These are phyloP conservation scores for Maconellicoccus hirsutus DNA, from an alignment of 1,140 invertebrate species.

Conservation along the genomic window DNA sequence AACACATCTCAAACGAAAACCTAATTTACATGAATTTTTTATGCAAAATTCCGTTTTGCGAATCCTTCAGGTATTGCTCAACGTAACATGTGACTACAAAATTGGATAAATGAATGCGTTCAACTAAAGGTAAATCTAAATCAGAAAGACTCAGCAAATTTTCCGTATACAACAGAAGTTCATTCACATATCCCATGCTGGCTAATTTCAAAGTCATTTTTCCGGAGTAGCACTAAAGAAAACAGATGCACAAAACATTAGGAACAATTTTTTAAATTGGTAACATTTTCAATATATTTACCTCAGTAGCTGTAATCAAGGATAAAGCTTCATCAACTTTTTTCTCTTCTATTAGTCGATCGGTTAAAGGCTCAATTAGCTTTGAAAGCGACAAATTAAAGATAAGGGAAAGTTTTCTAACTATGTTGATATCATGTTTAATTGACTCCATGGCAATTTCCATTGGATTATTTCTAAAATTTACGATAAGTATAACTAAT, in stretches of 20 bases:
- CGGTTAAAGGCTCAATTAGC: neutral
- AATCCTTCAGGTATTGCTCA: neutral
- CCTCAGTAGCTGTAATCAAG: neutral
- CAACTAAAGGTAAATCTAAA: neutral
- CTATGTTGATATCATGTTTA: neutral
- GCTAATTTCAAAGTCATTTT: conserved; percentile 14
- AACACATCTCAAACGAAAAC: neutral
- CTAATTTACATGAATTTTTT: neutral
- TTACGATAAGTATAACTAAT: neutral
- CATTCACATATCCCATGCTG: neutral
- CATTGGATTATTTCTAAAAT: conserved; percentile 6
- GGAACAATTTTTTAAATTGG: neutral
- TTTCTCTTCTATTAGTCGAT: neutral
- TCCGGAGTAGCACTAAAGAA: neutral
- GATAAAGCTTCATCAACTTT: neutral
- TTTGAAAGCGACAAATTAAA: conserved; percentile 4
- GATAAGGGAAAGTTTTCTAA: neutral
- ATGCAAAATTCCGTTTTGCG: neutral
- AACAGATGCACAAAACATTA: neutral
- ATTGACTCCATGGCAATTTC: neutral
- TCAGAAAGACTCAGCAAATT: neutral
- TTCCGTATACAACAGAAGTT: neutral
- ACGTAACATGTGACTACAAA: conserved; percentile 3
- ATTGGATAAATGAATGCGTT: conserved; percentile 12
- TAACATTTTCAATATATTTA: neutral